Evolutionary conservation across 1,140 invertebrate species (phyloP).

Genomic region (Nasonia giraulti): DNA sequence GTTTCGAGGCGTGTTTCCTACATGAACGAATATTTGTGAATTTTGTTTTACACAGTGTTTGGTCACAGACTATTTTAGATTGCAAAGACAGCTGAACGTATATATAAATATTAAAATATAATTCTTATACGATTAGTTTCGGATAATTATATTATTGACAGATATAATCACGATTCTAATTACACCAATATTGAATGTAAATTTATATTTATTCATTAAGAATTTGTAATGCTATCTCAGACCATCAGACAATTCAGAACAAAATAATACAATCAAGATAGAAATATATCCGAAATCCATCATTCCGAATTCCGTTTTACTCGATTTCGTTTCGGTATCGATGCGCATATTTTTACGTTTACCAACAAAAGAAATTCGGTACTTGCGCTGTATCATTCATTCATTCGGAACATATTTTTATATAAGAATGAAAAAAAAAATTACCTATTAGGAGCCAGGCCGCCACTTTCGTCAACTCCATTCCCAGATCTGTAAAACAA

Average conservation of each 20-base stretch:
- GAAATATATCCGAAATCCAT: constrained; percentile 3
- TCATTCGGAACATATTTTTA: neutral
- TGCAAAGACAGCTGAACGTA: neutral
- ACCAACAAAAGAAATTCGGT: neutral
- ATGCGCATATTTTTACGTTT: neutral
- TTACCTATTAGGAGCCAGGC: constrained; percentile 66
- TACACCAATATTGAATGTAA: neutral
- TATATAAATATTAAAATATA: too few species aligned
- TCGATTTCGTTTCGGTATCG: neutral
- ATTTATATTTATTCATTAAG: constrained; percentile 62
- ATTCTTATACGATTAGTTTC: too few species aligned
- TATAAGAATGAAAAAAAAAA: constrained; percentile 40
- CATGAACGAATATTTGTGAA: neutral
- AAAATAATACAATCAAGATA: constrained; percentile 28
- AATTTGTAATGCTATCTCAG: constrained; percentile 41
- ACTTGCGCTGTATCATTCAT: neutral
- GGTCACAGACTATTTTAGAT: neutral
- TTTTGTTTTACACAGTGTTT: neutral
- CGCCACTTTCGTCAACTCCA: constrained; percentile 49
- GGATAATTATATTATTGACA: too few species aligned
- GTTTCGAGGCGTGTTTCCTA: constrained; percentile 10
- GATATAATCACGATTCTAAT: too few species aligned
- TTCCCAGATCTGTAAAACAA: constrained; percentile 62
- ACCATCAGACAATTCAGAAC: constrained; percentile 55
- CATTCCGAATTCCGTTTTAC: neutral